These are phyloP conservation scores for Luperina testacea DNA, from an alignment of 2,888 invertebrate species.

Conservation along the genomic window DNA sequence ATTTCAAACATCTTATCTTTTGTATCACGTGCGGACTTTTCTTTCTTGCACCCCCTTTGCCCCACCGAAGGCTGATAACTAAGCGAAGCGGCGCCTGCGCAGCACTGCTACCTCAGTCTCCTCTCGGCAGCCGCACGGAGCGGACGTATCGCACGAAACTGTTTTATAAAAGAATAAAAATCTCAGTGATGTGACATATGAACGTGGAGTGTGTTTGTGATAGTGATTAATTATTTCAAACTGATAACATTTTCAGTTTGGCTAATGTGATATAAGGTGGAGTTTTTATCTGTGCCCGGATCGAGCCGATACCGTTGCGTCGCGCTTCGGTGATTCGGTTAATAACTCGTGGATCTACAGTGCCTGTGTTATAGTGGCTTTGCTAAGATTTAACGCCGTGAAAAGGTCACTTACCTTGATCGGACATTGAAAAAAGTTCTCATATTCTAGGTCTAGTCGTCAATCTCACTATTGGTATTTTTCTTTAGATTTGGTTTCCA, in stretches of 20 bases:
- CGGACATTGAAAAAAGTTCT: slow-evolving; percentile 72
- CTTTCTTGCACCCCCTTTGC: slow-evolving; percentile 81
- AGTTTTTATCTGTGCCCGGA: slow-evolving; percentile 72
- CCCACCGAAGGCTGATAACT: slow-evolving; percentile 87
- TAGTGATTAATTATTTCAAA: slow-evolving; percentile 68
- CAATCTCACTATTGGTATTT: slow-evolving; percentile 55
- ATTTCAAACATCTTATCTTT: slow-evolving; percentile 78
- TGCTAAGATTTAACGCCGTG: slow-evolving; percentile 86
- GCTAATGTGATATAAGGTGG: slow-evolving; percentile 72
- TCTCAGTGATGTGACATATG: slow-evolving; percentile 76
- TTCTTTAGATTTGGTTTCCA: slow-evolving; percentile 68
- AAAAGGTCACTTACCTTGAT: slow-evolving; percentile 89
- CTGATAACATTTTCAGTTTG: slow-evolving; percentile 73
- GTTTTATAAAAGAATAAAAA: slow-evolving; percentile 55
- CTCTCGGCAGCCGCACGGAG: slow-evolving; percentile 73
- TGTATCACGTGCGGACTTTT: slow-evolving; percentile 86
- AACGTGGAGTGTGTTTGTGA: slow-evolving; percentile 69
- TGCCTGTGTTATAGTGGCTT: slow-evolving; percentile 82
- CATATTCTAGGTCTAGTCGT: slow-evolving; percentile 52
- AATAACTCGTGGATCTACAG: slow-evolving; percentile 87
- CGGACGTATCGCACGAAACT: slow-evolving; percentile 73
- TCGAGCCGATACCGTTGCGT: slow-evolving; percentile 85
- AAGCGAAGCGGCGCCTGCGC: slow-evolving; percentile 84
- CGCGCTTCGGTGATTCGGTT: slow-evolving; percentile 86
- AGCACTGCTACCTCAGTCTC: slow-evolving; percentile 83